These are phyloP conservation scores for Psix sp. DNA, from an alignment of 1,140 invertebrate genomes.

Conservation along the genomic window DNA sequence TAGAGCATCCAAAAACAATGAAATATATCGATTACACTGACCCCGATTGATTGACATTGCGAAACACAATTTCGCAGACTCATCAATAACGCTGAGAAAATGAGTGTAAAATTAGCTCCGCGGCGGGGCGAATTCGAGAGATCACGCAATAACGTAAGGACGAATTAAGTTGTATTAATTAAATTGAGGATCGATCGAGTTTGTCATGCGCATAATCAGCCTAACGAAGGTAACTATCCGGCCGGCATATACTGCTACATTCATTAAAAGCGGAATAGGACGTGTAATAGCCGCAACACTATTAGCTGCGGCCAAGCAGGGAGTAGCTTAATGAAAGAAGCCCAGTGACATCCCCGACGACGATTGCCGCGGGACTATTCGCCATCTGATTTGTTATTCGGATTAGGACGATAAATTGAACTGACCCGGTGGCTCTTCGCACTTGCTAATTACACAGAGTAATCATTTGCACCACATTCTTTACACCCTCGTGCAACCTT, in stretches of 20 bases:
- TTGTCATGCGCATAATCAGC: slow-evolving; percentile 60
- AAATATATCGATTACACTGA: too few relatives aligned
- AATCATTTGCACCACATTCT: slow-evolving; percentile 44
- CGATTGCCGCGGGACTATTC: slow-evolving; percentile 55
- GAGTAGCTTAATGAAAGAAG: slow-evolving; percentile 58
- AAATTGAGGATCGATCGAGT: slow-evolving; percentile 58
- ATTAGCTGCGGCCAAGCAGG: slow-evolving; percentile 55
- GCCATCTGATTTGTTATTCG: slow-evolving; percentile 45
- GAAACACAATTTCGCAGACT: slow-evolving; percentile 25
- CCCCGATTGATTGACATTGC: too few relatives aligned
- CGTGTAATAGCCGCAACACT: slow-evolving; percentile 62
- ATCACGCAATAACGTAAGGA: slow-evolving; percentile 47
- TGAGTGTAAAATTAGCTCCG: slow-evolving; percentile 43
- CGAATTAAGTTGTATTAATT: slow-evolving; percentile 58
- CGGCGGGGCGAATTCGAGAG: slow-evolving; percentile 7
- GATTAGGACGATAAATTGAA: slow-evolving; percentile 57
- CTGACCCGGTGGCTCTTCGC: slow-evolving; percentile 54
- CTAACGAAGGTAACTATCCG: slow-evolving; percentile 44
- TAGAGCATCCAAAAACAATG: too few relatives aligned
- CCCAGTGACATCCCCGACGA: slow-evolving; percentile 48
- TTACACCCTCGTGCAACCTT: slow-evolving; percentile 48
- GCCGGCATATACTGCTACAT: slow-evolving; percentile 53
- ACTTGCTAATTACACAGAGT: slow-evolving; percentile 61
- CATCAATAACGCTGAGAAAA: slow-evolving; percentile 40
- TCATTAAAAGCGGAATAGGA: slow-evolving; percentile 62